A percentile compares a stretch with the other conserved stretches of the same genome.
Conservation (phyloP, 2,797 vertebrate species). For the Urocyon cinereoargenteus region DNA sequence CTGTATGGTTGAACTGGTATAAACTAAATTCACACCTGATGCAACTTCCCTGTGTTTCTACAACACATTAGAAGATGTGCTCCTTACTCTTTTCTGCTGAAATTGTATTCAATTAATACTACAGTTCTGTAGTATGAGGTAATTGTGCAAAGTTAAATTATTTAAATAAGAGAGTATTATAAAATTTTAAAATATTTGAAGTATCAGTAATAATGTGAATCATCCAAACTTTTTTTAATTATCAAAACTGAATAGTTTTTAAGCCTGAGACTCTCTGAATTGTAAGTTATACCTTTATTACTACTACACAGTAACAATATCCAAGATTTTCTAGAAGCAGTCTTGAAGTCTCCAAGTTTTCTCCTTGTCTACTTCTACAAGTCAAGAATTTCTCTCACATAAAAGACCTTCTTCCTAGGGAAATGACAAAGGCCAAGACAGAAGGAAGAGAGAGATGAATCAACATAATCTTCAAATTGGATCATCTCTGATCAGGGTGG, state of each 20-base stretch:
- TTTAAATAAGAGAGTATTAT: not conserved
- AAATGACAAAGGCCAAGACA: slow-evolving; percentile 4
- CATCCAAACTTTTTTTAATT: not conserved
- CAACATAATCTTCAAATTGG: slow-evolving; percentile 33
- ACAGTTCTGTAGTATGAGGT: not conserved
- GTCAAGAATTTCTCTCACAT: not conserved
- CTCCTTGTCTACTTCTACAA: not conserved
- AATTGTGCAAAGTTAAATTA: not conserved
- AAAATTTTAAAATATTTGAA: not conserved
- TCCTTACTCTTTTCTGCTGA: not conserved
- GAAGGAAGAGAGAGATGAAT: slow-evolving; percentile 9
- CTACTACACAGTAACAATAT: not conserved
- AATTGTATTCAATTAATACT: not conserved
- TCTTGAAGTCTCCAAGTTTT: not conserved
- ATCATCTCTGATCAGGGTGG: slow-evolving; percentile 12
- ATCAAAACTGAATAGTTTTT: not conserved
- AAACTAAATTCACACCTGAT: not conserved
- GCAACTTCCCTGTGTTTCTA: not conserved
- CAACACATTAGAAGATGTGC: not conserved
- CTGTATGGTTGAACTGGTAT: not conserved
- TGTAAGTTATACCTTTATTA: not conserved
- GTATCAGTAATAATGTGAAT: not conserved
- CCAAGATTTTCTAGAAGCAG: not conserved
- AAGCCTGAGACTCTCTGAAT: not conserved
- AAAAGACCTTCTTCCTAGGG: not conserved